Evolutionary conservation across 2,113 vertebrate genomes (phyloP).

Genomic region (Grantiella picta): DNA sequence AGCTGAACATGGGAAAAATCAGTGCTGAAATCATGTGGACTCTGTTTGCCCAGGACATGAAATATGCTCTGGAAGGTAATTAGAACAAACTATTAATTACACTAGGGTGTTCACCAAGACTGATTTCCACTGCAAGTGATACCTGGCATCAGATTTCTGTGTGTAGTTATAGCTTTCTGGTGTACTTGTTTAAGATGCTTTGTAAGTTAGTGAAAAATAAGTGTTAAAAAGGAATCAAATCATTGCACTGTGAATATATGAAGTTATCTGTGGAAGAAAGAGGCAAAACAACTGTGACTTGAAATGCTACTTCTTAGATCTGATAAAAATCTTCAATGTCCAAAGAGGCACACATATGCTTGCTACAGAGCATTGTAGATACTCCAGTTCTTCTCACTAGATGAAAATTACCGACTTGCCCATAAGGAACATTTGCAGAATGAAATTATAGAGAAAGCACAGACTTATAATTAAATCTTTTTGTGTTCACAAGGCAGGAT

Average conservation of each 20-base stretch:
- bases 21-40: slow-evolving; percentile 93
- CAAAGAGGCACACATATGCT: neutral
- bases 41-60: slow-evolving; percentile 94
- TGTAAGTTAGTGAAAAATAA: neutral
- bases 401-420: neutral
- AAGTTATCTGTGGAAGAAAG: neutral
- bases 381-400: neutral
- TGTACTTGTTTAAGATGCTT: neutral
- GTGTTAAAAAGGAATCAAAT: neutral
- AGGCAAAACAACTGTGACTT: neutral
- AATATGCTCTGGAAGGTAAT: slow-evolving; percentile 95
- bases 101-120: neutral
- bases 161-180: neutral
- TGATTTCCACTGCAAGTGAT: neutral
- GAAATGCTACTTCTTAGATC: neutral
- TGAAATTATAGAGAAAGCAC: neutral
- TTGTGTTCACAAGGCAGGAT: neutral
- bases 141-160: neutral
- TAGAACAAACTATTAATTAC: neutral
- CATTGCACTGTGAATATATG: neutral
- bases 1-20: slow-evolving; percentile 90
- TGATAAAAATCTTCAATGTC: neutral
- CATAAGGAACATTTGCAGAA: neutral
- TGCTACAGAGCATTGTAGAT: neutral
- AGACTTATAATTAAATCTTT: neutral